These are phyloP conservation scores for Sphaerophoria rueppellii DNA, from an alignment of 2,888 invertebrate genomes.

Conservation along the genomic window DNA sequence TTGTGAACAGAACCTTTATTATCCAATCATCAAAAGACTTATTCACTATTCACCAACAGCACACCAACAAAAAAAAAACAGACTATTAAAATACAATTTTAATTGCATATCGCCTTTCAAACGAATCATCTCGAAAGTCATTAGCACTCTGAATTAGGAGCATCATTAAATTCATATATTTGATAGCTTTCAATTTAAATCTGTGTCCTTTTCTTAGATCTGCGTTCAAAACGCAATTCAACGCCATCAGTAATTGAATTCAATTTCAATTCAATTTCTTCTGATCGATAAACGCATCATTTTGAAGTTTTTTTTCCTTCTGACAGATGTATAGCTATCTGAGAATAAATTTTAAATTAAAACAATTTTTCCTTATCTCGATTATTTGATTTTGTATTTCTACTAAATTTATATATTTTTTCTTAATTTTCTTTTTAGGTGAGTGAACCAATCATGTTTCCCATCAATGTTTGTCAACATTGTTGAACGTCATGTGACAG, in stretches of 20 bases:
- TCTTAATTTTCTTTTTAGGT: constrained; percentile 48
- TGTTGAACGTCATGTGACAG: too few species aligned
- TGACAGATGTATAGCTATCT: constrained; percentile 11
- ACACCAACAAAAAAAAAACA: constrained; percentile 14
- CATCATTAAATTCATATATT: constrained; percentile 37
- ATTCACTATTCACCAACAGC: constrained; percentile 26
- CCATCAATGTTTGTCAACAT: neutral
- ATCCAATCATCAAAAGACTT: constrained; percentile 41
- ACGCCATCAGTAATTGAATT: neutral
- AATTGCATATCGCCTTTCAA: neutral
- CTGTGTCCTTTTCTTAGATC: constrained; percentile 21
- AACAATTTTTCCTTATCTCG: constrained; percentile 9
- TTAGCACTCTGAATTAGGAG: constrained; percentile 55
- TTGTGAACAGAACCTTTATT: constrained; percentile 16
- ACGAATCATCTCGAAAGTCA: constrained; percentile 42
- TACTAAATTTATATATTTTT: neutral
- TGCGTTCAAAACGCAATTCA: neutral
- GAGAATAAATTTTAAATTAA: neutral
- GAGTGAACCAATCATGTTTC: constrained; percentile 22
- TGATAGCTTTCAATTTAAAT: constrained; percentile 36
- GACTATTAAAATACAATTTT: constrained; percentile 8
- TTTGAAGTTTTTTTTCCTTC: constrained; percentile 9
- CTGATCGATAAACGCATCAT: constrained; percentile 32
- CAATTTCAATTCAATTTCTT: constrained; percentile 5
- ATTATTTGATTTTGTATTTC: constrained; percentile 14